A percentile compares a stretch with the other conserved stretches of the same genome.
These are phyloP conservation scores for Anagyrus pseudococci DNA, from an alignment of 2,888 invertebrate species.

Conservation along the genomic window DNA sequence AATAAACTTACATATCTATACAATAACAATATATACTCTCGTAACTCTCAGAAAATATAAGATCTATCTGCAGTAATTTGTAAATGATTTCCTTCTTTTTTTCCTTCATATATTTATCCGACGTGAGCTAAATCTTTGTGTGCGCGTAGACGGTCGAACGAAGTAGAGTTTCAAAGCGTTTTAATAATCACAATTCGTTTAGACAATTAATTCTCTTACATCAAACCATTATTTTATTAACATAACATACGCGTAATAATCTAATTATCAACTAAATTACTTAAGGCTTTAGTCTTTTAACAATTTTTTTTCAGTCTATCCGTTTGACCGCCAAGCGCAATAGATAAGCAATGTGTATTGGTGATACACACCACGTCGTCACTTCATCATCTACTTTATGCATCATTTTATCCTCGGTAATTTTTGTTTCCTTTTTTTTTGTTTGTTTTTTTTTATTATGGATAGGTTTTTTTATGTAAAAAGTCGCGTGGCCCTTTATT, in stretches of 20 bases:
- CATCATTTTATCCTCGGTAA: conserved; percentile 28
- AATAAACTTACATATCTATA: conserved; percentile 63
- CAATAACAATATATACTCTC: conserved; percentile 59
- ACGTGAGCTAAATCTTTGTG: conserved; percentile 28
- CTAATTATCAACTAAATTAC: conserved; percentile 31
- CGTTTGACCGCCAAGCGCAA: conserved; percentile 27
- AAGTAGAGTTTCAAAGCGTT: conserved; percentile 31
- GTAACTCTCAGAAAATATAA: conserved; percentile 60
- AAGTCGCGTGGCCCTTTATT: conserved; percentile 36
- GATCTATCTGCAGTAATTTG: conserved; percentile 54
- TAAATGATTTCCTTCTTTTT: conserved; percentile 41
- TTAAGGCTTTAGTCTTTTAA: conserved; percentile 31
- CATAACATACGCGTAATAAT: conserved; percentile 15
- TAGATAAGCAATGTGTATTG: conserved; percentile 27
- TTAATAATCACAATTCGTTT: conserved; percentile 34
- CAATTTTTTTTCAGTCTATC: conserved; percentile 15
- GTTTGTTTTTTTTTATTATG: conserved; percentile 4
- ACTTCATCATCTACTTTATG: conserved; percentile 23
- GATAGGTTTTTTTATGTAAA: conserved; percentile 29
- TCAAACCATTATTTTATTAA: conserved; percentile 10
- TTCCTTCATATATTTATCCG: conserved; percentile 24
- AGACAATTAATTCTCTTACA: conserved; percentile 13
- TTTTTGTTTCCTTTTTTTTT: conserved; percentile 19
- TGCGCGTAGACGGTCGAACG: conserved; percentile 28
- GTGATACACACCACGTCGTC: conserved; percentile 29